Base-by-base conservation (phyloP, 2,797 vertebrate genomes). In the Pangasius larnaudii region DNA sequence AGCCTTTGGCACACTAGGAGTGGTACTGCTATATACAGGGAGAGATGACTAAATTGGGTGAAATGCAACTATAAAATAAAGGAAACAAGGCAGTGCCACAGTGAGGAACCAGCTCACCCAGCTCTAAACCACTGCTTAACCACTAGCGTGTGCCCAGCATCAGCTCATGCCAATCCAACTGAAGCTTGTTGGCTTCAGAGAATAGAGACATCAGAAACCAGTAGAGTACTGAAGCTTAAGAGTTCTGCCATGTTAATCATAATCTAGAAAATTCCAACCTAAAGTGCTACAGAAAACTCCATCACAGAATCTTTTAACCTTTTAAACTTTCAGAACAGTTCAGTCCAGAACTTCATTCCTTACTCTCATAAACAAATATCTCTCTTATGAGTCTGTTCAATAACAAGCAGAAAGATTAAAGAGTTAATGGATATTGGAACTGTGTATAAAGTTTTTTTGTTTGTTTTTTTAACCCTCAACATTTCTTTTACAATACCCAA, bases 121-220 rank as follows among this genome's bases (percentile, higher is more conserved):
- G 51, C 36, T 88, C 61, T 58, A 71, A 75, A 85, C 84, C 84
- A 81, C 86, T 59, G 33, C 61, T 36, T 81, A 83, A 85, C 72
- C 86, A 78, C 89, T 82, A 82, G 77, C 67, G 86, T 86, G 79
- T 82, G 78, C 78, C 84, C 59, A 74, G 74, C 83, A 58, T 74
- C 75, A 88, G 56, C 89, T 75, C 72, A 72, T 85, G 89, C 83
- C 86, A 87, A 84, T 65, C 53, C 80, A 78, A 65, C n/a, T 51
- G 30, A 30, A 33, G 58, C 85, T 53, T 83, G 27, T 33, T 61
- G 79, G 46, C 46, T 86, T 53, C 30, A 51, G 33, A 86, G 33
- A 86, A 24, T n/a, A 82, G 80, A 71, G 63, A 59, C 33, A 22
- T 39, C 53, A 22, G 77, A 30, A 85, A 14, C 63, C 77, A 89